A percentile compares a stretch with the other conserved stretches of the same genome.
Conservation (phyloP, 2,113 vertebrate genomes). For the Asarcornis scutulata region DNA sequence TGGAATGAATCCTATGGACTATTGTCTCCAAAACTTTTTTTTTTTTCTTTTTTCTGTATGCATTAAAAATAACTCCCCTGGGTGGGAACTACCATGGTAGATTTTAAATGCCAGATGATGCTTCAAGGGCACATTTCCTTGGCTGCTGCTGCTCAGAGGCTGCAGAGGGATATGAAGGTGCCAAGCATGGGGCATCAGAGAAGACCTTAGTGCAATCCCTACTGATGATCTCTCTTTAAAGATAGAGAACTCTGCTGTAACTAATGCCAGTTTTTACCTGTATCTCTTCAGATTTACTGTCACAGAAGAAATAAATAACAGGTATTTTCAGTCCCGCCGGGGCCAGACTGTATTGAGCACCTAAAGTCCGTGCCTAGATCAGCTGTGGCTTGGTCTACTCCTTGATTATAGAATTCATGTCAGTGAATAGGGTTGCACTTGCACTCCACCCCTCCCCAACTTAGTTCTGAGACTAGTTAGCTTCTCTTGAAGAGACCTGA, state of each 20-base stretch:
- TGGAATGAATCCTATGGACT: background rate
- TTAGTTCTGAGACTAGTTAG: background rate
- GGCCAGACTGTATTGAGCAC: background rate
- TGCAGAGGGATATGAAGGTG: background rate
- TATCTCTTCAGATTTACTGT: background rate
- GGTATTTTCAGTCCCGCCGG: background rate
- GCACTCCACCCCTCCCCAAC: background rate
- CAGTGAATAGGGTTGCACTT: background rate
- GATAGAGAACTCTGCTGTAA: background rate
- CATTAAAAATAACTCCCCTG: background rate
- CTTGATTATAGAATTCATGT: background rate
- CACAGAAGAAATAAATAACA: background rate
- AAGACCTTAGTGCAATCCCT: background rate
- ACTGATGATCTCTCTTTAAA: background rate
- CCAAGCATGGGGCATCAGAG: background rate
- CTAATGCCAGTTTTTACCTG: background rate
- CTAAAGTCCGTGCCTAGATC: background rate
- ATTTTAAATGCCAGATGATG: conserved; percentile 19
- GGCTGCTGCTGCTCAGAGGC: background rate
- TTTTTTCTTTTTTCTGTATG: background rate
- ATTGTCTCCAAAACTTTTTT: background rate
- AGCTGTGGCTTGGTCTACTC: background rate
- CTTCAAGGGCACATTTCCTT: background rate
- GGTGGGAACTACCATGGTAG: background rate
- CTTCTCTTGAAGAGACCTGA: background rate